Base-by-base conservation (phyloP, 1,140 invertebrate genomes). In the Macrocentrus cingulum region DNA sequence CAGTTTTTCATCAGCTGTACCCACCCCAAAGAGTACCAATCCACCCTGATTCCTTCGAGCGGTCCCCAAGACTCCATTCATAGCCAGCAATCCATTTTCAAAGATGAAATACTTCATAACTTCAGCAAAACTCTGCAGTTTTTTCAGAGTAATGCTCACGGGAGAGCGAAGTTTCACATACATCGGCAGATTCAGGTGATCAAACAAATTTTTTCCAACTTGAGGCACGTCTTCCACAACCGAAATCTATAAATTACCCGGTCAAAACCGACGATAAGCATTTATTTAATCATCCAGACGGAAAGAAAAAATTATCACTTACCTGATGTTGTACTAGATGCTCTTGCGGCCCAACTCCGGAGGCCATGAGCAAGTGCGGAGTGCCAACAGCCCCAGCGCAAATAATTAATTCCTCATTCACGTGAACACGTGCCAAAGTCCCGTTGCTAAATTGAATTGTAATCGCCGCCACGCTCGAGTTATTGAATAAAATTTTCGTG, bases 311-410 rank as follows among this genome's bases (percentile, higher is more conserved):
- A 58, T 56, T 37, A 42, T 46, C 36, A 62, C 59, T 55, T 61
- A 78, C 77, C 53, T 71, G 69, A 49, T 72, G 72, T 65, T 75
- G 78, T 13, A 79, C 59, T 9, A 88, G 66, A 23, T 81, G 63
- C 13, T 75, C 60, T 1, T 51, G 67, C 7, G 85, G 81, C 1
- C 87, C 87, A 39, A 89, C 82, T 1, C 87, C 87, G 1, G 87
- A 89, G n/a, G 88, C 69, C 70, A 91, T 81, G 4, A 93, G 76
- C 11, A 93, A 71, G 45, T 90, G 87, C 13, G 89, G 88, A 1
- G 85, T 84, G 67, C 88, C 85, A 19, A 90, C 80, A 1, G 87
- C 79, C 2, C 90, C 90, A 0, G 87, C 85, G 29, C 83, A 83
- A n/a, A 91, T 60, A 13, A 91, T 84, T 7, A 91, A 81, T 68